A percentile compares a stretch with the other conserved stretches of the same genome.
These are phyloP conservation scores for Taeniopygia guttata DNA, from an alignment of 2,797 vertebrate genomes.

Conservation along the genomic window DNA sequence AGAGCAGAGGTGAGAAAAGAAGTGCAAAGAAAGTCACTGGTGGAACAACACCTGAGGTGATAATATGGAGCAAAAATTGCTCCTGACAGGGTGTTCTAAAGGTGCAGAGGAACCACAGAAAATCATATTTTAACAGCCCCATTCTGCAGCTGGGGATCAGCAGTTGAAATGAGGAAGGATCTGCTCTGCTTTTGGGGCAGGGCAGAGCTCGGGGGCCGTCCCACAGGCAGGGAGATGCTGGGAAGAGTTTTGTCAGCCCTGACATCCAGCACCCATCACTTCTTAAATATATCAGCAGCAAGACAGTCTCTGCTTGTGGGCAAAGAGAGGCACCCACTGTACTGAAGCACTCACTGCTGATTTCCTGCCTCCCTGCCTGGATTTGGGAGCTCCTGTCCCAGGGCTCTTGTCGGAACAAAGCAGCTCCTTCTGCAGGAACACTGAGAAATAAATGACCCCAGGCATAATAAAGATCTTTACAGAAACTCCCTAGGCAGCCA, in stretches of 20 bases:
- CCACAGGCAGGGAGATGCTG: neutral
- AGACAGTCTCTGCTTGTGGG: neutral
- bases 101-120: neutral
- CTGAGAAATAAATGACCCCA: neutral
- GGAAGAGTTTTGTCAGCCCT: neutral
- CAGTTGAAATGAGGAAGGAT: neutral
- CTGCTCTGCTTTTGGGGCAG: neutral
- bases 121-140: neutral
- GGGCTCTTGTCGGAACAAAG: neutral
- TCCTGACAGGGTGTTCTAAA: neutral
- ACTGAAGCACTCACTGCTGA: fast-evolving
- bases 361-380: neutral
- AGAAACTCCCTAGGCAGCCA: neutral
- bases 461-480: neutral
- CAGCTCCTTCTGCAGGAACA: neutral
- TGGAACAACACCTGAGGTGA: constrained; percentile 19
- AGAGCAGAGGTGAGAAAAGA: constrained; percentile 36
- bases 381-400: neutral
- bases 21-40: neutral
- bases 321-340: neutral
- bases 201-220: neutral
- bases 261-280: neutral
- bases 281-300: neutral
- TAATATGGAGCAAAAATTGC: neutral
- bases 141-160: neutral